phyloP scores from a whole-genome alignment of 2,797 vertebrate genomes.

The Tapera naevia region DNA sequence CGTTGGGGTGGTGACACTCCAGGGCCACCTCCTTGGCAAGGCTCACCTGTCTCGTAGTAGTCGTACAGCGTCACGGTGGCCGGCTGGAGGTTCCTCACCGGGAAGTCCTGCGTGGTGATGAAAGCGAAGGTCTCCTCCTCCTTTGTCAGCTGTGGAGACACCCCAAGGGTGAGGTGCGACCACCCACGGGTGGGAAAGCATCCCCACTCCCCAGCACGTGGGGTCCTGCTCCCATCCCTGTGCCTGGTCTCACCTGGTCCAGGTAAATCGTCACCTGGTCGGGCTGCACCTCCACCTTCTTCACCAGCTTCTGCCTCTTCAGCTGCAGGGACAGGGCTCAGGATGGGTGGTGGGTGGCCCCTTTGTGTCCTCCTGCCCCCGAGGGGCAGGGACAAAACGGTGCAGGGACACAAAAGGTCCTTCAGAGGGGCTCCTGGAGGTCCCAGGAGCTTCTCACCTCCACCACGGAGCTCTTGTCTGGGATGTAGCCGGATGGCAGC shows the following conservation, averaged over 20 bases:
- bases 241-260: constrained; percentile 19
- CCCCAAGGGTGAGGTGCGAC: not conserved
- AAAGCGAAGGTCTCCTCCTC: constrained; percentile 38
- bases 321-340: not conserved
- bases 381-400: not conserved
- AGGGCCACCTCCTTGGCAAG: fast-evolving
- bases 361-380: fast-evolving
- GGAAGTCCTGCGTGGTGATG: constrained; percentile 34
- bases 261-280: constrained; percentile 41
- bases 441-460: constrained; percentile 14
- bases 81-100: constrained; percentile 53
- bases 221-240: not conserved
- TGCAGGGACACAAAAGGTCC: not conserved
- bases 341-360: not conserved
- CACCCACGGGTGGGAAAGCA: fast-evolving
- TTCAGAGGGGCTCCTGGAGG: fast-evolving
- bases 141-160: constrained; percentile 28
- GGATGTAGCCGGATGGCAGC: constrained; percentile 55
- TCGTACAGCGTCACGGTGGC: constrained; percentile 56
- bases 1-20: not conserved
- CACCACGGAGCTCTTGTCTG: not conserved
- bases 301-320: constrained; percentile 38
- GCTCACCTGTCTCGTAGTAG: constrained; percentile 67
- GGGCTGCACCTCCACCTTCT: constrained; percentile 38
- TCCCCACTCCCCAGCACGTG: fast-evolving